Conservation (phyloP, 53 echinoderm and acorn worm species). For the Astropecten irregularis region DNA sequence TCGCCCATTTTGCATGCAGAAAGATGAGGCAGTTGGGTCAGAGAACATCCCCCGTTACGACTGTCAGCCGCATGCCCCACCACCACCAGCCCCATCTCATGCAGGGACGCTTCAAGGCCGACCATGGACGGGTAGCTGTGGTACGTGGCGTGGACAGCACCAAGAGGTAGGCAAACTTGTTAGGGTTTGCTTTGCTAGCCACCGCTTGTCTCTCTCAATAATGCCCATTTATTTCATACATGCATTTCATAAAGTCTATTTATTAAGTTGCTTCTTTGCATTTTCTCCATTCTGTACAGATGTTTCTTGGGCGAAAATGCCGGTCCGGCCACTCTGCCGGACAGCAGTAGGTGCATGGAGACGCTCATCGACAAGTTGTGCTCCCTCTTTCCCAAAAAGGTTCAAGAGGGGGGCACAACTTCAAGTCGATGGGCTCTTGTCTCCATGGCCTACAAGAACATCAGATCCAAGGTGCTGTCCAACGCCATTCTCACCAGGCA, state of each 20-base stretch:
- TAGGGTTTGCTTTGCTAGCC: not conserved
- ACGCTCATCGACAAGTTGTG: constrained; percentile 52
- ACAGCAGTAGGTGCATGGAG: constrained; percentile 59
- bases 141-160: constrained; percentile 34
- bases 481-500: constrained; percentile 3
- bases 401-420: not conserved
- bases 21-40: not conserved
- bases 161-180: constrained; percentile 6
- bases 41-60: constrained; percentile 59
- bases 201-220: not conserved
- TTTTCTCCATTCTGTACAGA: not conserved
- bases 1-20: too few relatives aligned
- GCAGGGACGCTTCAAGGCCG: constrained; percentile 1
- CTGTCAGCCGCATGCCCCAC: constrained; percentile 14
- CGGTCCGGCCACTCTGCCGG: constrained; percentile 53
- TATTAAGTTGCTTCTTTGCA: not conserved
- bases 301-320: constrained; percentile 35
- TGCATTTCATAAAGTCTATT: not conserved
- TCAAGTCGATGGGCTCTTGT: constrained; percentile 30
- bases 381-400: not conserved
- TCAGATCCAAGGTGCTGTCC: constrained; percentile 5
- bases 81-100: constrained; percentile 11
- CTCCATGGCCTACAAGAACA: constrained; percentile 35
- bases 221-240: not conserved
- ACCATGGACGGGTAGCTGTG: not conserved